Base-by-base conservation (phyloP, 2,888 invertebrate genomes). In the Drymonia ruficornis region DNA sequence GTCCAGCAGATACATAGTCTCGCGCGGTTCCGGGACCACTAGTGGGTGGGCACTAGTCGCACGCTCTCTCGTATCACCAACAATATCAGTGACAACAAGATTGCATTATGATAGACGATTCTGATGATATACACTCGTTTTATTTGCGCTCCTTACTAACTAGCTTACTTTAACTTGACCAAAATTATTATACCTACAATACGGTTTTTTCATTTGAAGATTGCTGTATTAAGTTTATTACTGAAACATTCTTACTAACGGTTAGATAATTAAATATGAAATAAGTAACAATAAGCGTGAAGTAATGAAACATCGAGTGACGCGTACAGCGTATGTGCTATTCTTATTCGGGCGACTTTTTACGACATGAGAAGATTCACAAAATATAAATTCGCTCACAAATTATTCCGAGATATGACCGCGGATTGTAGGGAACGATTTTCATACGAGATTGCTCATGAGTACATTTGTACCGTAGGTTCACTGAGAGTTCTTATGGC, bases 1-100 rank as follows among this genome's bases (percentile, higher is more conserved):
- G 74, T 82, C 91, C 91, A 91, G 83, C 76, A n/a, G n/a, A n/a
- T 74, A 68, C 69, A 68, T 65, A 66, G 70, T 69, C 61, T 63
- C 61, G 65, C 72, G 70, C 72, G 65, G 76, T 79, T 78, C 78
- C 78, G 74, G 78, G 61, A 64, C 73, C 79, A 81, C 77, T n/a
- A n/a, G 82, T 84, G 83, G 84, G 85, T 81, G 84, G 71, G 63
- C 58, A 48, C 50, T 52, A 55, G 75, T 58, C 66, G 70, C 67
- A 52, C 63, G 60, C 64, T 63, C 63, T 70, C 72, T 65, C 65
- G 65, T 70, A 69, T 61, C 61, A 62, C 64, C 68, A 69, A 76
- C 71, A 65, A 76, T 74, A 78, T 78, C 73, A 77, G 78, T 79
- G 74, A 77, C 73, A 78, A 65, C 61, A 72, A 75, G 72, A 76